phyloP scores from a whole-genome alignment of 2,888 invertebrate species.

The Plagodis pulveraria region DNA sequence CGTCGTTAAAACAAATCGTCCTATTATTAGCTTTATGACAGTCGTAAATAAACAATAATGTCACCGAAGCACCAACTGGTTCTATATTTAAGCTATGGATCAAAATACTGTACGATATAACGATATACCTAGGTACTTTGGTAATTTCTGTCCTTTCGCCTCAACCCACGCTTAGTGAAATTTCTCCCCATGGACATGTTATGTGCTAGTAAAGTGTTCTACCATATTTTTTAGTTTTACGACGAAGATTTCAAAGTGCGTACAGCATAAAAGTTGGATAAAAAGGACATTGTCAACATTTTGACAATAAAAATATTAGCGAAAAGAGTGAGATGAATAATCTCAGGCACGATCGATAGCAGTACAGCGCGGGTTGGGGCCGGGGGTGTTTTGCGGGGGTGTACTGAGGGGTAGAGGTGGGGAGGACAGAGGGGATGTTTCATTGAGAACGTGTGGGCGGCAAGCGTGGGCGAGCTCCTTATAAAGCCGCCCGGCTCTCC shows the following conservation, averaged over 20 bases:
- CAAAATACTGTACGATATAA: constrained; percentile 21
- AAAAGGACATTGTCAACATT: constrained; percentile 26
- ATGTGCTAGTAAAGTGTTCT: constrained; percentile 4
- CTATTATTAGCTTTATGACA: constrained; percentile 28
- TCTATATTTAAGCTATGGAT: constrained; percentile 36
- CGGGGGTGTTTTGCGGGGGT: constrained; percentile 48
- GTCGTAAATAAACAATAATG: constrained; percentile 20
- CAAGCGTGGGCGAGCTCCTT: constrained; percentile 79
- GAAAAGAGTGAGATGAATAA: constrained; percentile 77
- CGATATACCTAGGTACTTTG: constrained; percentile 9
- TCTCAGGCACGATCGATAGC: constrained; percentile 80
- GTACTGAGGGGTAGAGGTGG: constrained; percentile 44
- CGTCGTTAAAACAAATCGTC: constrained; percentile 7
- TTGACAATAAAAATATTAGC: constrained; percentile 45
- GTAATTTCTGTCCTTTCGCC: constrained; percentile 5
- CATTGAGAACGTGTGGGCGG: constrained; percentile 90
- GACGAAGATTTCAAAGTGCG: constrained; percentile 1
- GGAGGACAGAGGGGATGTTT: constrained; percentile 67
- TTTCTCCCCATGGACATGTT: constrained; percentile 15
- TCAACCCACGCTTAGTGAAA: constrained; percentile 12
- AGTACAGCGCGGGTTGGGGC: constrained; percentile 58
- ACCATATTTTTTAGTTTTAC: neutral
- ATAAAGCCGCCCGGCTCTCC: constrained; percentile 69
- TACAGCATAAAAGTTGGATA: constrained; percentile 8
- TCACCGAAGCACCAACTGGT: constrained; percentile 12